These are phyloP conservation scores for Tachina fera DNA, from an alignment of 2,888 invertebrate genomes.

Conservation along the genomic window DNA sequence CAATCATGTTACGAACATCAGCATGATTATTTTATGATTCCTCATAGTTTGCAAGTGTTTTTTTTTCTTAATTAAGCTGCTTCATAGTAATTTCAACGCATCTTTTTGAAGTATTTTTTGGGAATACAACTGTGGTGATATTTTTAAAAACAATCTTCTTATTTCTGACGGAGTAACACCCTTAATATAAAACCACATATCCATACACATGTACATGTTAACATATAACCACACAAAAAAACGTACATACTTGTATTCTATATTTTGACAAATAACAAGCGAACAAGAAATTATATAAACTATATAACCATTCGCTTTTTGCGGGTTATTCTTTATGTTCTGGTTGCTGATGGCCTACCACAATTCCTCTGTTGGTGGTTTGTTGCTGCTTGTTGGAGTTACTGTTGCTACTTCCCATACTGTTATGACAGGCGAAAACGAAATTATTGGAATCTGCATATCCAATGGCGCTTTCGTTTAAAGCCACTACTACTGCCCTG, in stretches of 20 bases:
- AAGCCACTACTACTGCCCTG: conserved; percentile 46
- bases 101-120: too few relatives aligned
- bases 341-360: conserved; percentile 28
- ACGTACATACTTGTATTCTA: background rate
- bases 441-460: conserved; percentile 71
- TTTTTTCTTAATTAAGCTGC: too few relatives aligned
- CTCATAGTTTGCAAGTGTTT: too few relatives aligned
- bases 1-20: too few relatives aligned
- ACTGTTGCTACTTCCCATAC: conserved; percentile 32
- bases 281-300: conserved; percentile 15
- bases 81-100: too few relatives aligned
- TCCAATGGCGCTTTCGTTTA: conserved; percentile 66
- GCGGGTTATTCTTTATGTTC: conserved; percentile 26
- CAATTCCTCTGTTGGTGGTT: conserved; percentile 48
- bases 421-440: conserved; percentile 73
- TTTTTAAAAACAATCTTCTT: too few relatives aligned
- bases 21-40: too few relatives aligned
- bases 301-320: conserved; percentile 6
- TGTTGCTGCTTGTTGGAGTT: conserved; percentile 43
- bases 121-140: too few relatives aligned
- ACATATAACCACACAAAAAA: background rate
- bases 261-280: conserved; percentile 41
- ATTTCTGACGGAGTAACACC: background rate
- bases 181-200: background rate
- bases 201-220: background rate